phyloP scores from a whole-genome alignment of 2,113 vertebrate species.

The Blennius ocellaris region DNA sequence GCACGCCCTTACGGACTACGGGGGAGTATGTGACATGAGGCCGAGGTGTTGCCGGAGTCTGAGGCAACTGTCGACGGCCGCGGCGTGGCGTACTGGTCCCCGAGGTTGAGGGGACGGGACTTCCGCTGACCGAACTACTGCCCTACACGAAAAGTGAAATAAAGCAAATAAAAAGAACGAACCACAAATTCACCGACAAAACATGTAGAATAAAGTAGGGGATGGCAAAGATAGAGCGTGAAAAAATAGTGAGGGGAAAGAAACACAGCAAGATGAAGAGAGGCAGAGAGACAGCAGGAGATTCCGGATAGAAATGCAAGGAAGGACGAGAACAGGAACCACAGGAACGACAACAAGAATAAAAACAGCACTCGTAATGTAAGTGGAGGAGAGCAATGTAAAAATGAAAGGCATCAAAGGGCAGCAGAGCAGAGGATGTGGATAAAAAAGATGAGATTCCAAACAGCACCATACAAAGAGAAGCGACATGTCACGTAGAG shows the following conservation, averaged over 20 bases:
- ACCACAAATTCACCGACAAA: constrained; percentile 89
- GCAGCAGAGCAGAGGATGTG: constrained; percentile 62
- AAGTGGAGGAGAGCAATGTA: constrained; percentile 33
- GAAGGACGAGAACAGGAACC: constrained; percentile 45
- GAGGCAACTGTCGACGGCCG: constrained; percentile 92
- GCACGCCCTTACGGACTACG: constrained; percentile 88
- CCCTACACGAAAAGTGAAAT: constrained; percentile 97
- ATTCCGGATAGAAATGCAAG: constrained; percentile 36
- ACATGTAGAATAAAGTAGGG: constrained; percentile 70
- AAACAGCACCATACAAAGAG: constrained; percentile 76
- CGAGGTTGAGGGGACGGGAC: constrained; percentile 93
- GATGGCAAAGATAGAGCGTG: constrained; percentile 60
- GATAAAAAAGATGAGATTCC: constrained; percentile 68
- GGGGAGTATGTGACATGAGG: constrained; percentile 93
- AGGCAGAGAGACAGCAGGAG: constrained; percentile 1
- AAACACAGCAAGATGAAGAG: constrained; percentile 10
- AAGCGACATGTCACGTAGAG: constrained; percentile 79
- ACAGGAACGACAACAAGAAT: constrained; percentile 53
- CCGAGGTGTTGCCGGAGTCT: constrained; percentile 91
- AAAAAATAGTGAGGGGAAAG: constrained; percentile 48
- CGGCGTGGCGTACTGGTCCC: constrained; percentile 93
- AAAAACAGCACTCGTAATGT: constrained; percentile 61
- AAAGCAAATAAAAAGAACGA: constrained; percentile 92
- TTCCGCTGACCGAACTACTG: constrained; percentile 97
- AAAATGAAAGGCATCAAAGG: constrained; percentile 61